Percentiles rank a stretch among this genome's conserved stretches.
Conservation (phyloP, 2,113 vertebrate species). For the Oreochromis aureus region DNA sequence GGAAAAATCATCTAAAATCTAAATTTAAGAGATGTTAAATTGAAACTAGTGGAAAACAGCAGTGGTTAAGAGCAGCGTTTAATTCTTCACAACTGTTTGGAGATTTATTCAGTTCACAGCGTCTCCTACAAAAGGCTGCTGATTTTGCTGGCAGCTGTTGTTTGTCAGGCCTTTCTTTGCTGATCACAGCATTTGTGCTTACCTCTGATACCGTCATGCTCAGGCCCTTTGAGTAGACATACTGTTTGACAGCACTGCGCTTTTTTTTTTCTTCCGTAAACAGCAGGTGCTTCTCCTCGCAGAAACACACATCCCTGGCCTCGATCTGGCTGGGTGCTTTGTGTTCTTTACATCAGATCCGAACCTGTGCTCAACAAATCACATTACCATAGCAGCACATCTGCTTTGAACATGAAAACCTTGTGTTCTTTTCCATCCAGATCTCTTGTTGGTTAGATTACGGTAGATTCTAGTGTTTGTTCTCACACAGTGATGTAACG, state of each 20-base stretch:
- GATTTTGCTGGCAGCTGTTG: background rate
- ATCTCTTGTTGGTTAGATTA: background rate
- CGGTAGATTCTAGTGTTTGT: background rate
- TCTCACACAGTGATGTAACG: background rate
- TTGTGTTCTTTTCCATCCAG: background rate
- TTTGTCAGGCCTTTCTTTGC: conserved; percentile 22
- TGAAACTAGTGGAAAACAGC: background rate
- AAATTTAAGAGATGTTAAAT: background rate
- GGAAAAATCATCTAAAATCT: background rate
- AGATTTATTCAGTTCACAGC: background rate
- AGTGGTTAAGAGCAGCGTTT: background rate
- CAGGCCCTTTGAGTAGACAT: background rate
- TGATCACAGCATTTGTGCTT: conserved; percentile 3
- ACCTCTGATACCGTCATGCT: conserved; percentile 53
- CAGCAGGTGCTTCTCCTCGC: conserved; percentile 62
- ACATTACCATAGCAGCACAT: background rate
- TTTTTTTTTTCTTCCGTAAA: conserved; percentile 53
- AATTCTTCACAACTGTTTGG: background rate
- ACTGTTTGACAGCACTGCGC: background rate
- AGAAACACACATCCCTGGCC: background rate
- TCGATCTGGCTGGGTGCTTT: conserved; percentile 12
- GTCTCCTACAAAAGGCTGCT: background rate
- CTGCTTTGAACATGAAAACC: background rate
- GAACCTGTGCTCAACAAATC: conserved; percentile 11
- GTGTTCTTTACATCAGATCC: conserved; percentile 22